A percentile compares a stretch with the other conserved stretches of the same genome.
Evolutionary conservation across 2,113 vertebrate genomes (phyloP).

Genomic region (Natator depressus): DNA sequence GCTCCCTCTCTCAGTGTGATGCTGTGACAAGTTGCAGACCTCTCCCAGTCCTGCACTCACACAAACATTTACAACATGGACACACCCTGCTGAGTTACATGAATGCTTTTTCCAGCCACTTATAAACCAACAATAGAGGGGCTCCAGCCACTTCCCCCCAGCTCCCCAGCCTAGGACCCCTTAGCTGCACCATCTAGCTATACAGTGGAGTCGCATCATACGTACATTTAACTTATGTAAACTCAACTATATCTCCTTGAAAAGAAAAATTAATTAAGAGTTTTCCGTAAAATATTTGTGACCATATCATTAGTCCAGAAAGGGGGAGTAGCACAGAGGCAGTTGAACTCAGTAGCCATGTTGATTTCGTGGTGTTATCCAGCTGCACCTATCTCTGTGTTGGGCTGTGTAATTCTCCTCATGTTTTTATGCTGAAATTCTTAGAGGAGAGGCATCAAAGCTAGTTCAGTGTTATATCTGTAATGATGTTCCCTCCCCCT

Average conservation of each 20-base stretch:
- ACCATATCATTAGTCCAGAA: neutral
- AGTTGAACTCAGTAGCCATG: neutral
- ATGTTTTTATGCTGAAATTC: neutral
- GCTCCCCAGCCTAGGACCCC: too few relatives aligned
- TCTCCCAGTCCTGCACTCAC: too few relatives aligned
- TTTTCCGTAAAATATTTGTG: accelerated
- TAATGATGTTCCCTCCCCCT: neutral
- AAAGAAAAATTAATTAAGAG: neutral
- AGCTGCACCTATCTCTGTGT: neutral
- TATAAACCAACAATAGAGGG: too few relatives aligned
- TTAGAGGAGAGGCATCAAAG: neutral
- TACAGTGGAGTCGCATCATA: too few relatives aligned
- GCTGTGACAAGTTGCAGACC: too few relatives aligned
- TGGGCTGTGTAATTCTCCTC: neutral
- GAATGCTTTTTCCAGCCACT: too few relatives aligned
- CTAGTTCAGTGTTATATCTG: neutral
- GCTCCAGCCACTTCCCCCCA: too few relatives aligned
- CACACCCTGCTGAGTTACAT: too few relatives aligned
- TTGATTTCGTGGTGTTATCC: neutral
- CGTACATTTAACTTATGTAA: too few relatives aligned
- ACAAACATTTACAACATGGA: too few relatives aligned
- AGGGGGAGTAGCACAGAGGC: neutral
- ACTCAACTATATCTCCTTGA: neutral
- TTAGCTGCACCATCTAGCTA: too few relatives aligned
- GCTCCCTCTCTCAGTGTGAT: too few relatives aligned